Conservation (phyloP, 2,888 invertebrate genomes). For the Limnephilus lunatus region DNA sequence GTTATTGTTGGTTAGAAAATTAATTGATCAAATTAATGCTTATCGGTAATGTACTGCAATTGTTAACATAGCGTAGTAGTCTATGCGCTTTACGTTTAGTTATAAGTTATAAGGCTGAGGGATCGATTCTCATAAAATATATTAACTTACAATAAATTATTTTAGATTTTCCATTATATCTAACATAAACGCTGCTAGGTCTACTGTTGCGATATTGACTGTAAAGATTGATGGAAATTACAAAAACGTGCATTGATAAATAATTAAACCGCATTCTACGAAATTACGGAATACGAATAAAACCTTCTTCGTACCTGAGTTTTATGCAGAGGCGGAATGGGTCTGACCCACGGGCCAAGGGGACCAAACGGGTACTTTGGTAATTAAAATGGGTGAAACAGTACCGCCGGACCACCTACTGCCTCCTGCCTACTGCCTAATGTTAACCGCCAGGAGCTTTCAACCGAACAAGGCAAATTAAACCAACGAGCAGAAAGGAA, state of each 20-base stretch:
- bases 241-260: neutral
- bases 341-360: conserved; percentile 14
- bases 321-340: neutral
- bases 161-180: too few relatives aligned
- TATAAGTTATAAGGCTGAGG: neutral
- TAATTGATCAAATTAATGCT: neutral
- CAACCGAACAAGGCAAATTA: neutral
- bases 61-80: neutral
- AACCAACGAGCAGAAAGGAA: neutral
- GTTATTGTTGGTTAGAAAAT: too few relatives aligned
- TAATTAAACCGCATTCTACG: neutral
- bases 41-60: neutral
- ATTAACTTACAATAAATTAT: too few relatives aligned
- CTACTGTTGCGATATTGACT: neutral
- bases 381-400: conserved; percentile 54
- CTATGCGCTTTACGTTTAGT: too few relatives aligned
- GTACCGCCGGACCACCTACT: conserved; percentile 21
- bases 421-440: neutral
- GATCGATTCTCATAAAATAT: neutral
- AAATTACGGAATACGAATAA: conserved; percentile 29
- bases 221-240: neutral
- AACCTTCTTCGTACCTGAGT: neutral
- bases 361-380: conserved; percentile 16
- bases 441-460: neutral
- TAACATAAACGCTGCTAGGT: neutral